phyloP scores from a whole-genome alignment of 92 coral and sea anemone species.

The Diadumene lineata region DNA sequence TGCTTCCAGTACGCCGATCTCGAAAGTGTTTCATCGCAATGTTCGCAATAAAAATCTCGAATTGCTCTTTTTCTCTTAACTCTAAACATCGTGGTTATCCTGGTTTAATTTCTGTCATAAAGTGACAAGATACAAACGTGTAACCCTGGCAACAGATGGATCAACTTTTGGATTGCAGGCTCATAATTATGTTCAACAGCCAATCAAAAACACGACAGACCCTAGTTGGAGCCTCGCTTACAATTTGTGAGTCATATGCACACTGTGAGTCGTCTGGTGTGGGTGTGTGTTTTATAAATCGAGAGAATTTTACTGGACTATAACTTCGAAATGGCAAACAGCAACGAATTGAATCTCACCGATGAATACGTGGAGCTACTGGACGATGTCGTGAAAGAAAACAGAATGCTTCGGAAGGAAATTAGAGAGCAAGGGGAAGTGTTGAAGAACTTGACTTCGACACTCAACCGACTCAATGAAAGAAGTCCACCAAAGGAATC shows the following conservation, averaged over 20 bases:
- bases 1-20: conserved; percentile 13
- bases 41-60: not conserved
- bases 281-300: not conserved
- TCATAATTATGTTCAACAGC: too few relatives aligned
- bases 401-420: not conserved
- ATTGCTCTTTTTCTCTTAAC: not conserved
- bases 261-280: not conserved
- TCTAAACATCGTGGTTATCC: conserved; percentile 5
- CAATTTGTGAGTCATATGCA: too few relatives aligned
- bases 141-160: not conserved
- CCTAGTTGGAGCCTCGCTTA: too few relatives aligned
- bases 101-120: not conserved
- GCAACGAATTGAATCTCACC: not conserved
- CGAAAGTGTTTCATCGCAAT: conserved; percentile 3
- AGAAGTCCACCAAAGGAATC: not conserved
- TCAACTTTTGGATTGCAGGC: not conserved
- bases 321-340: not conserved
- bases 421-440: not conserved
- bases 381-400: not conserved
- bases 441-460: not conserved
- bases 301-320: too few relatives aligned
- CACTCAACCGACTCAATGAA: not conserved
- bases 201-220: too few relatives aligned
- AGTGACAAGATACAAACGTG: not conserved
- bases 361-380: not conserved